Conservation (phyloP, 2,113 vertebrate species). For the Okapia johnstoni region DNA sequence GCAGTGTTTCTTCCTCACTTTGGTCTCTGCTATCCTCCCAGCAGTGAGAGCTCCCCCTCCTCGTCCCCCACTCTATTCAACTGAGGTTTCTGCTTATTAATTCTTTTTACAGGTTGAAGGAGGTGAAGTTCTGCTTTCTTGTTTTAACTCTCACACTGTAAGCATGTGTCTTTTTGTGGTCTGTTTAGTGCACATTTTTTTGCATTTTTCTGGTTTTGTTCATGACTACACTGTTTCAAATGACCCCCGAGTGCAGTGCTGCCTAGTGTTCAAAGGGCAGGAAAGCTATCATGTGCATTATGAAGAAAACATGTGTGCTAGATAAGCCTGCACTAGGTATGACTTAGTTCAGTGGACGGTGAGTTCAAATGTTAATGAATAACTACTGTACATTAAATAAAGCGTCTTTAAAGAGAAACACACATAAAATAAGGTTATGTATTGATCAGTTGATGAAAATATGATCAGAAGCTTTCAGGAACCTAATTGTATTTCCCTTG, state of each 20-base stretch:
- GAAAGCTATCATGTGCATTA: background rate
- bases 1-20: background rate
- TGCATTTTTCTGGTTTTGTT: background rate
- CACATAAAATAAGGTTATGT: background rate
- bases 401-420: background rate
- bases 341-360: background rate
- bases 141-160: background rate
- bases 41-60: background rate
- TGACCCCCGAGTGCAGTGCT: background rate
- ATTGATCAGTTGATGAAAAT: background rate
- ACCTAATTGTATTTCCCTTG: background rate
- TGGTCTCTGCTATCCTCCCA: background rate
- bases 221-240: background rate
- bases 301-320: background rate
- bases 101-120: background rate
- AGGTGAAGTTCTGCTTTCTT: background rate
- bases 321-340: background rate
- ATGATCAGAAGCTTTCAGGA: background rate
- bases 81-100: background rate
- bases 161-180: background rate
- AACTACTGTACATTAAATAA: background rate
- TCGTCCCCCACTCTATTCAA: background rate
- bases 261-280: background rate
- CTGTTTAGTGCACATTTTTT: background rate
- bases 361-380: background rate